A percentile compares a stretch with the other conserved stretches of the same genome.
Conservation (phyloP, 2,888 invertebrate species). For the Cyclophora albipunctata region DNA sequence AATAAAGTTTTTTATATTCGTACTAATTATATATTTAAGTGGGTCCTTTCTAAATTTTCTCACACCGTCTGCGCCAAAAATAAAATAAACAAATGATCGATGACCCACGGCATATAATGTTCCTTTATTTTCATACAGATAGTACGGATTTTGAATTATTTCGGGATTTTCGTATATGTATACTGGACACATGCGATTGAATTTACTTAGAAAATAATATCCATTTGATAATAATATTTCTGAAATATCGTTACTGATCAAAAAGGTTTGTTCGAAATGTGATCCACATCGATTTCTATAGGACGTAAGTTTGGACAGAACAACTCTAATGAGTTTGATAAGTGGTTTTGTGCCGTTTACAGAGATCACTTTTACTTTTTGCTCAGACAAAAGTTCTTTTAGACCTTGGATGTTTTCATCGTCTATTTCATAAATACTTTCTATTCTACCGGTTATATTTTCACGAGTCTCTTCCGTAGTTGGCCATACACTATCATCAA, state of each 20-base stretch:
- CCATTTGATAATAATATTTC: conserved; percentile 74
- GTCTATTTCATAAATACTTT: conserved; percentile 57
- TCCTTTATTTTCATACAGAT: conserved; percentile 47
- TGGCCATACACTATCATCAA: conserved; percentile 63
- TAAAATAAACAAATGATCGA: conserved; percentile 76
- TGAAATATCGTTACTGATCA: conserved; percentile 68
- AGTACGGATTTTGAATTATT: conserved; percentile 65
- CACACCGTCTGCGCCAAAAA: conserved; percentile 61
- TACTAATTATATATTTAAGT: conserved; percentile 64
- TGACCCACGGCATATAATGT: conserved; percentile 74
- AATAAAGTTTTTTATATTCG: conserved; percentile 56
- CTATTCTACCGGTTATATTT: conserved; percentile 58
- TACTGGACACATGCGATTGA: conserved; percentile 79
- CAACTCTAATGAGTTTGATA: conserved; percentile 37
- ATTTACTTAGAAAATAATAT: conserved; percentile 77
- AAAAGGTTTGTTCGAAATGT: conserved; percentile 74
- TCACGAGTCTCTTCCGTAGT: conserved; percentile 60
- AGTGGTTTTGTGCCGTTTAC: conserved; percentile 54
- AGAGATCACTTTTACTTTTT: conserved; percentile 59
- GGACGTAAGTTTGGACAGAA: conserved; percentile 35
- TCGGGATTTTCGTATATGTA: conserved; percentile 67
- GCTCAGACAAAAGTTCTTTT: conserved; percentile 45
- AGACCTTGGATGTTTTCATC: conserved; percentile 54
- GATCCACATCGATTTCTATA: conserved; percentile 64
- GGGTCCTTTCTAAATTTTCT: conserved; percentile 72